These are phyloP conservation scores for Crotalus tigris DNA, from an alignment of 2,113 vertebrate species.

Conservation along the genomic window DNA sequence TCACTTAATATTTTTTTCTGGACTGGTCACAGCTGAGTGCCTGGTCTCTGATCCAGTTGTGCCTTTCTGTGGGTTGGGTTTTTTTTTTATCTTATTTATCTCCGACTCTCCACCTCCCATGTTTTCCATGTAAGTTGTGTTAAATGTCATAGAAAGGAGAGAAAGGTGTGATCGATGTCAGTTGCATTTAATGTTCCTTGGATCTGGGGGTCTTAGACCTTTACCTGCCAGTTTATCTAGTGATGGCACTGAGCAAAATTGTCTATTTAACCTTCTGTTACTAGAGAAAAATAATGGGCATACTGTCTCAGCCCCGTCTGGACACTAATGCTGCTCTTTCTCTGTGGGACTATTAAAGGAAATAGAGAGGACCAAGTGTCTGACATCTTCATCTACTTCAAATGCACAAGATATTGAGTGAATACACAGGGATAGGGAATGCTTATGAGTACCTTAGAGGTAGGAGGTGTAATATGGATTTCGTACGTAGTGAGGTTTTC, in stretches of 20 bases:
- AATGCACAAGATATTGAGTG: background rate
- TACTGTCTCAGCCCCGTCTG: background rate
- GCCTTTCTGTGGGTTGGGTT: background rate
- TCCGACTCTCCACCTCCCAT: background rate
- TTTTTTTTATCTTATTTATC: background rate
- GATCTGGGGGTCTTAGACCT: background rate
- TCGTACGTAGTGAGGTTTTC: background rate
- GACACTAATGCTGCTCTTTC: background rate
- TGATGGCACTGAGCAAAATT: background rate
- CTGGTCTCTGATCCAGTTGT: background rate
- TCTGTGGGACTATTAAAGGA: background rate
- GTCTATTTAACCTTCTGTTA: background rate
- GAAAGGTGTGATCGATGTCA: background rate
- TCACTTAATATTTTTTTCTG: conserved; percentile 32
- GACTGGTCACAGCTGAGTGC: background rate
- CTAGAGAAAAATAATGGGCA: background rate
- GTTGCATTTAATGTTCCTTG: background rate
- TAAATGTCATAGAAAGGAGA: background rate
- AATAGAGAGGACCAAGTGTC: background rate
- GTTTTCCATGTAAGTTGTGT: background rate
- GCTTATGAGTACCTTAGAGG: background rate
- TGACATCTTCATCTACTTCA: background rate
- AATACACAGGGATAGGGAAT: background rate
- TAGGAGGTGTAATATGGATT: background rate
- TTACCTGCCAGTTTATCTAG: background rate